Base-by-base conservation (phyloP, 2,113 vertebrate genomes). In the Corythaeola cristata region DNA sequence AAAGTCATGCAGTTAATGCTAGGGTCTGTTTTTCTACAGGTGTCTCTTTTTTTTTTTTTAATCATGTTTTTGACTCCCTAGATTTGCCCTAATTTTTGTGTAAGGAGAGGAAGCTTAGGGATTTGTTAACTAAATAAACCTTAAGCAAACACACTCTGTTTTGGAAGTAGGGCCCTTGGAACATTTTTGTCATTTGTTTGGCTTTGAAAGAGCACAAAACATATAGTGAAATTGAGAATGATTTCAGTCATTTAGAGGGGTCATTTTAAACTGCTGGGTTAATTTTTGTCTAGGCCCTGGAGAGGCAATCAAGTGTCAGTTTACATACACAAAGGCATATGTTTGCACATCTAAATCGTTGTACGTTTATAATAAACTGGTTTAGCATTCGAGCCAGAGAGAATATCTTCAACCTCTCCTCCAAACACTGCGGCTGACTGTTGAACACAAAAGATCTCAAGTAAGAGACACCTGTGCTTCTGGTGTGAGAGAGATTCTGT, bases 281-380 rank as follows among this genome's bases (percentile, higher is more conserved):
- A 95, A 93, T 94, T 92, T 96, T 96, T 96, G 56, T 62, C 85
- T 92, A 92, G 66, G 30, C 27, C 68, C 56, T 78, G 83, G 75
- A 68, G 84, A 93, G 39, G 83, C 68, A 78, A 79, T 88, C 32
- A 27, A 16, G 39, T 81, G 73, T 84, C 56, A 60, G 73, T 89
- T 96, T 93, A 75, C 68, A 82, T 85, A 41, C 71, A 69, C 49
- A 75, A 75, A 87, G 72, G 45, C 37, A 15, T 81, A 45, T 68
- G 69, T 93, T 93, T 96, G 83, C 92, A 72, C 80, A 64, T 78
- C 56, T 72, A 37, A 90, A 49, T 78, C 74, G 27, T 86, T 1
- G 3, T 56, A 28, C 67, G 32, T 88, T 86, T 71, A 8, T 77
- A 60, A 75, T 81, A 83, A 90, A 85, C 56, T 64, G 35, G 8